Conservation (phyloP, 2,797 vertebrate species). For the Hypotaenidia philippensis region DNA sequence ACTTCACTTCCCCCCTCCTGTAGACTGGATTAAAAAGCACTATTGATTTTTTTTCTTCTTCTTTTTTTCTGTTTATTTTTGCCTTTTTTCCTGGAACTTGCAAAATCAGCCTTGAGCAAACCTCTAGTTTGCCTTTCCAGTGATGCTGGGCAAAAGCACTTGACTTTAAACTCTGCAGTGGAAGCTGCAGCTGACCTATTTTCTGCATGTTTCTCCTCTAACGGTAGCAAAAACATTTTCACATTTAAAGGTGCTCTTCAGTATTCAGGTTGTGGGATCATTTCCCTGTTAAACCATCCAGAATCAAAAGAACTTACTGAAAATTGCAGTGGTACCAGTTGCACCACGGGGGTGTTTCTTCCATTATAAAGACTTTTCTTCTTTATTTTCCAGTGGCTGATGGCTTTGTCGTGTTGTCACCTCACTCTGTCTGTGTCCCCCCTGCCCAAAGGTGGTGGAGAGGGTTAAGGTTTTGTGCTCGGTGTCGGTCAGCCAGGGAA, state of each 20-base stretch:
- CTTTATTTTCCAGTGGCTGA: background rate
- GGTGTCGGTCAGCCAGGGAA: background rate
- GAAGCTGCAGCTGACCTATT: slow-evolving; percentile 21
- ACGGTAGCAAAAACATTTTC: background rate
- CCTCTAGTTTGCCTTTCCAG: background rate
- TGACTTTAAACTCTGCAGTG: background rate
- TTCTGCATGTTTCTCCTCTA: background rate
- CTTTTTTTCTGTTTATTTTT: slow-evolving; percentile 12
- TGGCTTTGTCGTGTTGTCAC: accelerated
- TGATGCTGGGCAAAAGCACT: accelerated
- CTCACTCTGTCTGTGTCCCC: background rate
- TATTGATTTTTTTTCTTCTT: background rate
- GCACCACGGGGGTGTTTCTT: accelerated
- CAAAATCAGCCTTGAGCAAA: slow-evolving; percentile 30
- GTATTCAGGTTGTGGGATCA: background rate
- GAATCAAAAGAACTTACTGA: background rate
- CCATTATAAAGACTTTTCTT: background rate
- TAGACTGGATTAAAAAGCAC: background rate
- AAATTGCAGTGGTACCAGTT: accelerated
- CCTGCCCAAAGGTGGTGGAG: background rate
- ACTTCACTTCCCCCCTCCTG: background rate
- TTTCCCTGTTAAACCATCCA: background rate
- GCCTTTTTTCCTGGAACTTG: slow-evolving; percentile 28
- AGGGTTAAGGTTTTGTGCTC: slow-evolving; percentile 44
- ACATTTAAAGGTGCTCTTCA: background rate